Conservation (phyloP, 1,140 invertebrate species). For the Pseudoatta argentina region DNA sequence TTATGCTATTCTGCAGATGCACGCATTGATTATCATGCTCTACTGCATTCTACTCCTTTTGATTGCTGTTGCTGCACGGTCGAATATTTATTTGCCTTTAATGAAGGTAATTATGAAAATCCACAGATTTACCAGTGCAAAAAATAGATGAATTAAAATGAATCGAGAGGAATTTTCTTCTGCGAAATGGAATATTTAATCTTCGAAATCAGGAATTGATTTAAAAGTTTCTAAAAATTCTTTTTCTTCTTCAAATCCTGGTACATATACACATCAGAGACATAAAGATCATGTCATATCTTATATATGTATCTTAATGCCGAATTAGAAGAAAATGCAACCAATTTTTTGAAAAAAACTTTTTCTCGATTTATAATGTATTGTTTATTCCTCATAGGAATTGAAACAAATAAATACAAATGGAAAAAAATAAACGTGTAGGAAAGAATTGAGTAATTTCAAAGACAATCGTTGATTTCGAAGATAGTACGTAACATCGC, state of each 20-base stretch:
- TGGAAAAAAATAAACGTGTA: background rate
- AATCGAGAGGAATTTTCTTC: slow-evolving; percentile 21
- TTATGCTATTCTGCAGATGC: slow-evolving; percentile 10
- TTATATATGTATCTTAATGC: background rate
- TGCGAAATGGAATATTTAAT: background rate
- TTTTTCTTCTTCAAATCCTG: background rate
- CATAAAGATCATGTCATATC: background rate
- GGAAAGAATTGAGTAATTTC: background rate
- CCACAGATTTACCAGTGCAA: background rate
- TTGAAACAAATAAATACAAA: background rate
- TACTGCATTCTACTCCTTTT: slow-evolving; percentile 66
- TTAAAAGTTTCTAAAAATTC: background rate
- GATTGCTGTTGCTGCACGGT: slow-evolving; percentile 67
- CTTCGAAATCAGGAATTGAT: background rate
- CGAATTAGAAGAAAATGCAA: background rate
- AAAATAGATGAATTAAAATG: slow-evolving; percentile 49
- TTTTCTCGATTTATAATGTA: background rate
- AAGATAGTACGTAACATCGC: background rate
- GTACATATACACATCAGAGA: background rate
- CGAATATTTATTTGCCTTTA: slow-evolving; percentile 70
- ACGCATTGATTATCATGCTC: slow-evolving; percentile 63
- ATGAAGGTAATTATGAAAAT: slow-evolving; percentile 74
- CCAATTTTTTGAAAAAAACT: background rate
- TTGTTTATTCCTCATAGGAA: background rate
- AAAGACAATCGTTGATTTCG: background rate